Base-by-base conservation (phyloP, 2,797 vertebrate genomes). In the Sebastes hopkinsi region DNA sequence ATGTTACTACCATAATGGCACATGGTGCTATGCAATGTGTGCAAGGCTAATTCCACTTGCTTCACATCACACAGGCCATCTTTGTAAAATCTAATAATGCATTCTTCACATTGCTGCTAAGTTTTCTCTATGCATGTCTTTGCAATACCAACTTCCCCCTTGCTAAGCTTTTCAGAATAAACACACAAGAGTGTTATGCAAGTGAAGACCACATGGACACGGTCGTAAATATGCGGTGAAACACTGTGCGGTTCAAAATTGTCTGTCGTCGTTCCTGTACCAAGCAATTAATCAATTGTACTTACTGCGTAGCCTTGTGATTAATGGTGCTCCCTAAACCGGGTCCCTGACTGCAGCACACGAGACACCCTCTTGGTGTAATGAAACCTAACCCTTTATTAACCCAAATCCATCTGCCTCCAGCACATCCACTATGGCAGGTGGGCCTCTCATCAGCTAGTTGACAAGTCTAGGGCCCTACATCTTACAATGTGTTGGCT, bases 381-480 rank as follows among this genome's bases (percentile, higher is more conserved):
- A 89, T 87, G 77, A 90, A 88, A 85, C 62, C 83, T 62, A 83
- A 92, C 87, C 67, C 64, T 82, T 66, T 79, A 85, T 88, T 77
- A 83, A 92, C 79, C 80, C 83, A 76, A 68, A 87, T 89, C 80
- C 80, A 77, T 72, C 82, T 79, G 81, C 68, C 42, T 80, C 73
- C 69, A 54, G 87, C 69, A 74, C 72, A 36, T 85, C 60, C 30
- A 29, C 67, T 13, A 23, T 56, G 18, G 12, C 78, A 56, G 78
- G 12, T 52, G 78, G 71, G 70, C 66, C 22, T 76, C 14, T 59
- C 59, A 23, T 72, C 65, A 66, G 75, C 30, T 52, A 6, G 54
- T 50, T 75, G 27, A 77, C 27, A 9, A 18, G 29, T 64, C 2
- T 18, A 22, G 1, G 14, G 8, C 42, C 38, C 23, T 20, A 25